Evolutionary conservation across 1,140 invertebrate species (phyloP).

Genomic region (Pogonomyrmex californicus): DNA sequence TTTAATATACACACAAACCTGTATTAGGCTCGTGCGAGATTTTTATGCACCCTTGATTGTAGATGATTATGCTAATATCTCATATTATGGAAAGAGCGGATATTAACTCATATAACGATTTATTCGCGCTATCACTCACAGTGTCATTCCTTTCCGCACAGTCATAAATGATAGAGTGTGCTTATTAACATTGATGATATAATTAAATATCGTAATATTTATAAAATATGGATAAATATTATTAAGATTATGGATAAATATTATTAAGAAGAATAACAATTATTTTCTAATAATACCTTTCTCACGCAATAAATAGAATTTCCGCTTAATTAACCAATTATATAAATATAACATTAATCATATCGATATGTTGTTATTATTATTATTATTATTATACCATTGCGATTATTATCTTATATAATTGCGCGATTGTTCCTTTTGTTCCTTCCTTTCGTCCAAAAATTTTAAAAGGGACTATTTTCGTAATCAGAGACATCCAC

Average conservation of each 20-base stretch:
- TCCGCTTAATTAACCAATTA: conserved; percentile 3
- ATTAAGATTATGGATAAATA: conserved; percentile 37
- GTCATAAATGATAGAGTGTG: background rate
- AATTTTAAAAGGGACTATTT: background rate
- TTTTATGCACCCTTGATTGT: conserved; percentile 3
- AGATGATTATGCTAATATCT: conserved; percentile 55
- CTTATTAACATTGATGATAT: conserved; percentile 4
- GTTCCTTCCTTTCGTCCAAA: background rate
- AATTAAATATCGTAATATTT: conserved; percentile 1
- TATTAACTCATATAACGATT: conserved; percentile 24
- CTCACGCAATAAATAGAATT: conserved; percentile 21
- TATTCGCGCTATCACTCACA: background rate
- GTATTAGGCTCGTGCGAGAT: conserved; percentile 21
- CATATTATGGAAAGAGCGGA: conserved; percentile 11
- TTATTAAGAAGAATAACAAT: conserved; percentile 28
- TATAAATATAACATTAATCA: conserved; percentile 43
- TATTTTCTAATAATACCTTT: conserved; percentile 11
- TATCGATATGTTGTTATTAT: conserved; percentile 9
- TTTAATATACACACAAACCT: background rate
- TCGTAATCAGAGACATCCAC: background rate
- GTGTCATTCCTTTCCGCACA: background rate
- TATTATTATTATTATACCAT: conserved; percentile 27
- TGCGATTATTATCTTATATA: background rate
- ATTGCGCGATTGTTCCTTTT: background rate
- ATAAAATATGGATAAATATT: conserved; percentile 26